Evolutionary conservation across 2,888 invertebrate genomes (phyloP).

Genomic region (Sialis lutaria): DNA sequence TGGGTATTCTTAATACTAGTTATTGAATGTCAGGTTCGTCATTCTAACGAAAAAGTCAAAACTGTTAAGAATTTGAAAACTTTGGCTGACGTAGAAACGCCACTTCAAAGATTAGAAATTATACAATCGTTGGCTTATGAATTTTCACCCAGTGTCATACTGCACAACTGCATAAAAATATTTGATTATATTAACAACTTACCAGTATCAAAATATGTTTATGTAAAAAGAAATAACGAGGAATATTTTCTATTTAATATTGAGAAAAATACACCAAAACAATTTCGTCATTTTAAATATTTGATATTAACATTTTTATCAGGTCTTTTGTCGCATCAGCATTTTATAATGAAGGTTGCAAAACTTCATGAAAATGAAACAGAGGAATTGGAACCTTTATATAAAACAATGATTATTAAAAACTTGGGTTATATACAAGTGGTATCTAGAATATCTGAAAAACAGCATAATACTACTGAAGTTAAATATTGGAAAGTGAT

Average conservation of each 20-base stretch:
- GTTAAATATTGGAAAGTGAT: conserved; percentile 71
- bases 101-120: conserved; percentile 43
- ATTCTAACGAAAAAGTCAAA: conserved; percentile 29
- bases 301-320: conserved; percentile 56
- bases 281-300: conserved; percentile 73
- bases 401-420: conserved; percentile 51
- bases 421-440: conserved; percentile 48
- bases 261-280: conserved; percentile 46
- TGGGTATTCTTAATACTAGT: conserved; percentile 55
- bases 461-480: conserved; percentile 34
- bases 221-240: conserved; percentile 24
- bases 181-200: conserved; percentile 45
- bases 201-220: conserved; percentile 32
- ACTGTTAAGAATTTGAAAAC: conserved; percentile 18
- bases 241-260: conserved; percentile 42
- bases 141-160: conserved; percentile 42
- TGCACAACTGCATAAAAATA: conserved; percentile 48
- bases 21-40: conserved; percentile 50
- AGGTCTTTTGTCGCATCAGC: conserved; percentile 44
- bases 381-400: conserved; percentile 37
- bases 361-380: conserved; percentile 29
- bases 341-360: conserved; percentile 49
- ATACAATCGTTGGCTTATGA: conserved; percentile 45
- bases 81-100: conserved; percentile 26
- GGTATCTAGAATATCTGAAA: conserved; percentile 43